A percentile compares a stretch with the other conserved stretches of the same genome.
phyloP scores from a whole-genome alignment of 2,797 vertebrate genomes.

The Takifugu rubripes region DNA sequence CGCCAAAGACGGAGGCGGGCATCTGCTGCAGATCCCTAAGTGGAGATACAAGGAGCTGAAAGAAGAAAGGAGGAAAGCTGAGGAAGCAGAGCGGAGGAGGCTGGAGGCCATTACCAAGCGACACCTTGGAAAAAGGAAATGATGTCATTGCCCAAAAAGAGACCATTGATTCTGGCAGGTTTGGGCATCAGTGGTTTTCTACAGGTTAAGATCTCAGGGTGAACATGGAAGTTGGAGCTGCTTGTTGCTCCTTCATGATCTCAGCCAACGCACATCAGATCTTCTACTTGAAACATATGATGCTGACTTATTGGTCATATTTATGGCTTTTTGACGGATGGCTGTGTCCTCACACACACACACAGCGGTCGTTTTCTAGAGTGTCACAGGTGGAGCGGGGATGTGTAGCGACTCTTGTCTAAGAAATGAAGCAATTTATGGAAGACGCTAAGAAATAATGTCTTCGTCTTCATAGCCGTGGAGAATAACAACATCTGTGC shows the following conservation, averaged over 20 bases:
- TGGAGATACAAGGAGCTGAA: conserved; percentile 96
- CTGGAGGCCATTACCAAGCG: conserved; percentile 71
- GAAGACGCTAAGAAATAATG: conserved; percentile 17
- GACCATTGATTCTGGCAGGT: conserved; percentile 4
- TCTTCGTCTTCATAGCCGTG: conserved; percentile 16
- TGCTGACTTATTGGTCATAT: conserved; percentile 74
- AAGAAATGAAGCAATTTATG: conserved; percentile 10
- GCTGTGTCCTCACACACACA: conserved; percentile 35
- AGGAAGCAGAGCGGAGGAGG: conserved; percentile 84
- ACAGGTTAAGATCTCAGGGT: conserved; percentile 25
- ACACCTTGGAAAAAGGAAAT: conserved; percentile 73
- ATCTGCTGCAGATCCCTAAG: conserved; percentile 88
- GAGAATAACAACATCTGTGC: conserved; percentile 2
- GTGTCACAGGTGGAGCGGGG: conserved; percentile 10
- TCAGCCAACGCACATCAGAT: conserved; percentile 37
- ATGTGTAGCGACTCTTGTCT: conserved; percentile 9
- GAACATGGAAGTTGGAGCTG: conserved; percentile 2
- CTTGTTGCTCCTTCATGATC: conserved; percentile 18
- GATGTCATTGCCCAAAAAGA: conserved; percentile 26
- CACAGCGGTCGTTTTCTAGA: conserved; percentile 28
- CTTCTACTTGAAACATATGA: conserved; percentile 72
- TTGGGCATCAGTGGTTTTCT: conserved; percentile 19
- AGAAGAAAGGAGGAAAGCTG: conserved; percentile 86
- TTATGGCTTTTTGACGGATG: conserved; percentile 65
- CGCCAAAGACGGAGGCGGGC: conserved; percentile 71